Conservation (phyloP, 2,797 vertebrate genomes). For the Basileuterus tristriatus region DNA sequence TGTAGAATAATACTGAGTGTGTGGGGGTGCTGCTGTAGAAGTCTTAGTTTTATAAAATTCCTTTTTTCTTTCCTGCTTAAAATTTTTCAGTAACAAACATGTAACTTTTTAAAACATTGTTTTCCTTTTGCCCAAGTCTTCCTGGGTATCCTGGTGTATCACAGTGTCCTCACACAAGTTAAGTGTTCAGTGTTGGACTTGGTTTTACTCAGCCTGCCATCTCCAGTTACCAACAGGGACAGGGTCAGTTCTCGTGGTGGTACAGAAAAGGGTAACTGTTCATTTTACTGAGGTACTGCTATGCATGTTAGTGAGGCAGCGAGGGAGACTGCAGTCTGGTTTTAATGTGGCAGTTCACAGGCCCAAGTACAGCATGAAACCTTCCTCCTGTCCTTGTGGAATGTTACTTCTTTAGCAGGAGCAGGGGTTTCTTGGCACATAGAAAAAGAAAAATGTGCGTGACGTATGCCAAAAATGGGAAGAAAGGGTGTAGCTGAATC, state of each 20-base stretch:
- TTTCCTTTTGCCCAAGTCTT: neutral
- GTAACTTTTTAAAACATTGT: neutral
- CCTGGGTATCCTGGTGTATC: neutral
- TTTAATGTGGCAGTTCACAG: neutral
- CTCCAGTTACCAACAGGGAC: neutral
- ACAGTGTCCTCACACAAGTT: neutral
- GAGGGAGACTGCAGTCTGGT: neutral
- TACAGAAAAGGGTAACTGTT: neutral
- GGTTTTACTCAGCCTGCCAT: neutral
- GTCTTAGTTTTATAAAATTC: neutral
- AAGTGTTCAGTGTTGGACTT: neutral
- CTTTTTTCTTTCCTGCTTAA: neutral
- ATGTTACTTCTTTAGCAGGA: neutral
- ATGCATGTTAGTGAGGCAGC: neutral
- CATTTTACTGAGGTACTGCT: neutral
- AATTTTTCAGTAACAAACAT: neutral
- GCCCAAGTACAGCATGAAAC: neutral
- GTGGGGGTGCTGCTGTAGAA: neutral
- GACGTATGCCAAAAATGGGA: neutral
- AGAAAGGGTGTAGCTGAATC: neutral
- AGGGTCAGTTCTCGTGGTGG: neutral
- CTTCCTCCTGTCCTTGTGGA: neutral
- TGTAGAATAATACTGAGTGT: neutral
- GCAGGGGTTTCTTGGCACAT: neutral
- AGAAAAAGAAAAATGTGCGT: neutral